A percentile compares a stretch with the other conserved stretches of the same genome.
Conservation (phyloP, 2,113 vertebrate genomes). For the Calypte anna region DNA sequence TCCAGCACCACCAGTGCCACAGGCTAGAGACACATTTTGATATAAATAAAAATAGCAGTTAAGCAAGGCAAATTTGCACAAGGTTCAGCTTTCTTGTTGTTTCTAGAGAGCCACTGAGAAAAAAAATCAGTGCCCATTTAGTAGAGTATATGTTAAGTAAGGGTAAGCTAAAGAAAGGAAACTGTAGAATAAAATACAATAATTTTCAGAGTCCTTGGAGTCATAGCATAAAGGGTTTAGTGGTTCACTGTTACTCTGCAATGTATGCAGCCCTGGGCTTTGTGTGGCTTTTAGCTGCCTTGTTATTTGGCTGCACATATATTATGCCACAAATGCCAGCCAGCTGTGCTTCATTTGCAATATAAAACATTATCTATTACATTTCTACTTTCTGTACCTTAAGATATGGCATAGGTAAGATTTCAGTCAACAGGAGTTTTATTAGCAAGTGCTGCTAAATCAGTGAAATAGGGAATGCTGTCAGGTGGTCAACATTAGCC, state of each 20-base stretch:
- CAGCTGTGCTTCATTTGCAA: slow-evolving; percentile 10
- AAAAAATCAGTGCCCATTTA: neutral
- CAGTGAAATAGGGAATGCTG: neutral
- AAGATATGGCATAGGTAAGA: neutral
- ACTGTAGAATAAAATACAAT: neutral
- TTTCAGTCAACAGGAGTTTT: neutral
- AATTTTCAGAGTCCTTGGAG: neutral
- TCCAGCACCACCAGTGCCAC: neutral
- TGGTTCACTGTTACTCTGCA: neutral
- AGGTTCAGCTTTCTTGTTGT: neutral
- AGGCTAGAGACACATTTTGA: neutral
- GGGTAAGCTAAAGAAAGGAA: neutral
- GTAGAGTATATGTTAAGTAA: neutral
- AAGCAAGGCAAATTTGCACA: neutral
- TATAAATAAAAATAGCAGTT: neutral
- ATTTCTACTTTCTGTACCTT: neutral
- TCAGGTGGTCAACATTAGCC: neutral
- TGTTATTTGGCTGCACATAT: neutral
- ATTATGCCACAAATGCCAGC: neutral
- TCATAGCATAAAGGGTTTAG: neutral
- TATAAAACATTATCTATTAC: neutral
- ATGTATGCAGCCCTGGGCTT: neutral
- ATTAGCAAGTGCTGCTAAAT: neutral
- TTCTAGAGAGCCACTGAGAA: neutral
- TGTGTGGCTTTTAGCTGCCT: slow-evolving; percentile 18